Conservation (phyloP, 2,797 vertebrate genomes). For the Sphenodon punctatus region DNA sequence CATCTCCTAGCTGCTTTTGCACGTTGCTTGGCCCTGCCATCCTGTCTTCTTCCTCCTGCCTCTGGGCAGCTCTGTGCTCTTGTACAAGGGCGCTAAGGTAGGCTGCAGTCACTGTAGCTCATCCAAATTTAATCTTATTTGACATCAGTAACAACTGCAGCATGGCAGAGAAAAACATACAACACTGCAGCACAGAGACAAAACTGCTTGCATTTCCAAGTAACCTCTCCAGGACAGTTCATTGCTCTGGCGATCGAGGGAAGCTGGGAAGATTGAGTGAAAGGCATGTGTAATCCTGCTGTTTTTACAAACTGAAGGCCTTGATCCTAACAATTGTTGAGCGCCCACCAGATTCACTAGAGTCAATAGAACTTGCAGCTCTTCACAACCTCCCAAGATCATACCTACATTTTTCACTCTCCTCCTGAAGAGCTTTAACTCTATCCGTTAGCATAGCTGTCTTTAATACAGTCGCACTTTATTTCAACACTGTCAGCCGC, state of each 20-base stretch:
- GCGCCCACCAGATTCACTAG: not conserved
- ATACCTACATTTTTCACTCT: not conserved
- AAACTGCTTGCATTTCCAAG: not conserved
- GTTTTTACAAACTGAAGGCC: not conserved
- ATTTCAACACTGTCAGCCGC: fast-evolving
- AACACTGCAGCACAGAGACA: not conserved
- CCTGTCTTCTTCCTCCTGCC: not conserved
- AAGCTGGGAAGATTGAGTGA: not conserved
- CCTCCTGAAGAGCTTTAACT: not conserved
- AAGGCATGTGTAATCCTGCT: not conserved
- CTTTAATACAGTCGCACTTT: fast-evolving
- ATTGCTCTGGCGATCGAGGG: not conserved
- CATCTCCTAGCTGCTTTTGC: not conserved
- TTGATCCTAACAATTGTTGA: not conserved
- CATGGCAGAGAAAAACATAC: not conserved
- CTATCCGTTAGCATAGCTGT: not conserved
- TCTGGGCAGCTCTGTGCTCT: not conserved
- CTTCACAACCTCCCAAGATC: not conserved
- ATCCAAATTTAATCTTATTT: not conserved
- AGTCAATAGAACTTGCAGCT: too few species aligned
- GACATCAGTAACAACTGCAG: not conserved
- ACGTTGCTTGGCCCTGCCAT: not conserved
- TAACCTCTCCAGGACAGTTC: not conserved
- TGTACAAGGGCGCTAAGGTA: fast-evolving
- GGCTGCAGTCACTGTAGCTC: not conserved